Base-by-base conservation (phyloP, 2,888 invertebrate genomes). In the Unio pictorum region DNA sequence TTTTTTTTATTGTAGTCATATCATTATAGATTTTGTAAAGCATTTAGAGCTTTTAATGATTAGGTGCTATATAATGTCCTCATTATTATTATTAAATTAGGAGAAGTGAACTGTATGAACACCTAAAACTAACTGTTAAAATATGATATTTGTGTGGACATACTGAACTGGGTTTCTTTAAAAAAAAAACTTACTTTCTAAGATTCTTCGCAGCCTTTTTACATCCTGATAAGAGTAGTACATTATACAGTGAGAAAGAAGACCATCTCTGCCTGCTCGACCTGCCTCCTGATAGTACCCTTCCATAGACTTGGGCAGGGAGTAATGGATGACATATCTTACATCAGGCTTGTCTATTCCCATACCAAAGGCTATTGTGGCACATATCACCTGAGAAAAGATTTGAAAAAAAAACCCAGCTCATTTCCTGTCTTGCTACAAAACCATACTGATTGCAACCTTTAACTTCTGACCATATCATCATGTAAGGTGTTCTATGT, bases 281-380 rank as follows among this genome's bases (percentile, higher is more conserved):
- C 99, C 99, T 20, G 97, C 95, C 92, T 99, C 99, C 90, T 99
- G 98, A 91, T 99, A 99, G 90, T 96, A 98, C 0, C 96, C 97
- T 91, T 99, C 98, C 81, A 98, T 94, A 0, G 96, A 96, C 91
- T 97, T 97, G 56, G 98, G 97, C 86, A 98, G 88, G 5, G 96
- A 95, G 90, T 95, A 95, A 90, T 98, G 98, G 68, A 98, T 93
- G 3, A 98, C 98, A 91, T 94, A 98, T 45, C 90, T 73, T 17
- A 90, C 90, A 79, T 90, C 90, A 6, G 90, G 86, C 79, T 90
- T 90, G 81, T 90, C 90, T 66, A 90, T 90, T 45, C 90, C 90
- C 90, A 90, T 90, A 63, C 90, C 90, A 83, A 90, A 90, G 7
- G 90, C 90, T 68, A 90, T 90, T 3, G 90, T 90, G 11, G 90